Base-by-base conservation (phyloP, 2,888 invertebrate species). In the Andrena chrysosceles region DNA sequence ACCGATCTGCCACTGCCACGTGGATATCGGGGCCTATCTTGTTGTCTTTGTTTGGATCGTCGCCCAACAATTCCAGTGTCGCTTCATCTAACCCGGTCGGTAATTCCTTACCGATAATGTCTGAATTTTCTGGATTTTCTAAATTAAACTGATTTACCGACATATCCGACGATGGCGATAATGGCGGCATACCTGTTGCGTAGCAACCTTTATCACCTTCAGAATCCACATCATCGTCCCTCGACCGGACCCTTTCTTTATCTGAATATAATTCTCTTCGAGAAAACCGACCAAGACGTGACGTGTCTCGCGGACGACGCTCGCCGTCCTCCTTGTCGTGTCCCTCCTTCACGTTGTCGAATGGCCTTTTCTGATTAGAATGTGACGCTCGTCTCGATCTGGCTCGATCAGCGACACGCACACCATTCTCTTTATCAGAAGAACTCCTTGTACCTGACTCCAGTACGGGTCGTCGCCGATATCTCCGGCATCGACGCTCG, bases 261-360 rank as follows among this genome's bases (percentile, higher is more conserved):
- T 26, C 60, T 29, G 31, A 49, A 49, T 49, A 49, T n/a, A n/a
- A 49, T 49, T 29, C 60, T 60, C 60, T 26, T 20, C 29, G 10
- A 13, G 16, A n/a, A 60, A 0, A 16, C 60, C 60, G 33, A 62
- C 62, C 33, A 33, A 26, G 29, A 20, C 35, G 20, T 62, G 62
- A 62, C 62, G 62, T 26, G 13, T 33, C 23, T 63, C 35, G 63
- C 63, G n/a, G 35, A 42, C n/a, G 35, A 42, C 63, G 63, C 42
- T 63, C 63, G 35, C 63, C 63, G 42, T 5, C 8, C 63, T 63
- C 63, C 20, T 62, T 29, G 62, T 62, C 62, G 20, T 54, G 54
- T 54, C 54, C 8, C 20, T 23, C n/a, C 54, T 54, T 54, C 54
- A 52, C 52, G 6, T 54, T 54, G 54, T 54, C n/a, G 23, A 20